These are phyloP conservation scores for Gnathonemus echidnorhynchus DNA, from an alignment of 2,113 vertebrate genomes.

Conservation along the genomic window DNA sequence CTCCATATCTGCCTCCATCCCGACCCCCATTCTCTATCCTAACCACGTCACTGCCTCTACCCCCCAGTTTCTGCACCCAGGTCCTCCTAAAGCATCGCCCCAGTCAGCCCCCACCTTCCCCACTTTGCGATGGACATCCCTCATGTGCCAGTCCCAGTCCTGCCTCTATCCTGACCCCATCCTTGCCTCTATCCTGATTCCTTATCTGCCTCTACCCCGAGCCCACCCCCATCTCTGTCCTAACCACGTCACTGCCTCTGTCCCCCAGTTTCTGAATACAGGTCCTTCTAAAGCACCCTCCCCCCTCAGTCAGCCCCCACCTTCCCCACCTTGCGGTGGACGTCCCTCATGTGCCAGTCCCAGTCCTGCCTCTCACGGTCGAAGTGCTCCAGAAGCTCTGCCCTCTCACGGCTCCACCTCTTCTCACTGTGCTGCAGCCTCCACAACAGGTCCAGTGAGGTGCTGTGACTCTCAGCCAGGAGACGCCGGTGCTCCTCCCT, in stretches of 20 bases:
- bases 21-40: neutral
- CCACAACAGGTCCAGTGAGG: constrained; percentile 83
- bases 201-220: neutral
- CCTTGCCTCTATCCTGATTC: neutral
- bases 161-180: constrained; percentile 47
- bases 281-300: neutral
- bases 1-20: neutral
- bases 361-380: constrained; percentile 77
- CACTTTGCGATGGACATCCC: constrained; percentile 71
- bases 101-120: constrained; percentile 64
- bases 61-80: neutral
- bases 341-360: constrained; percentile 73
- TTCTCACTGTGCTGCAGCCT: constrained; percentile 84
- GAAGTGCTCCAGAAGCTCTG: constrained; percentile 74
- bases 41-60: neutral
- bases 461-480: constrained; percentile 76
- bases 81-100: neutral
- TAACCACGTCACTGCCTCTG: neutral
- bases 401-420: constrained; percentile 78
- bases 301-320: constrained; percentile 40
- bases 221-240: neutral
- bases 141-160: constrained; percentile 77
- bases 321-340: constrained; percentile 76
- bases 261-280: neutral
- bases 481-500: constrained; percentile 79